phyloP scores from a whole-genome alignment of 92 coral and sea anemone genomes.

The Anthopleura xanthogrammica region DNA sequence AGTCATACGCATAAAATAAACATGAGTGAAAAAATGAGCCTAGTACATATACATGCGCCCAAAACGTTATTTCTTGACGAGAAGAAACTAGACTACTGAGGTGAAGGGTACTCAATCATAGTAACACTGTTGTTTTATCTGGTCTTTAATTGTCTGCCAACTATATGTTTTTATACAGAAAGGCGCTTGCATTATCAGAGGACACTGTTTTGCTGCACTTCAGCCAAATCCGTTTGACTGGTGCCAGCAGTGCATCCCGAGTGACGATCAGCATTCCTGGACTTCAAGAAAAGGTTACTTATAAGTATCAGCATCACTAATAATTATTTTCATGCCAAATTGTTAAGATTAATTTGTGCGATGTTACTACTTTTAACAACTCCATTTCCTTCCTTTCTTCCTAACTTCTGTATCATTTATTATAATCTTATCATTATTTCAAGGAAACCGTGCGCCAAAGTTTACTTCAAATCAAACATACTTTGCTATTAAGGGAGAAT shows the following conservation, averaged over 20 bases:
- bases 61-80: no score
- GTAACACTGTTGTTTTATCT: background rate
- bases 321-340: no score
- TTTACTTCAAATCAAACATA: constrained; percentile 10
- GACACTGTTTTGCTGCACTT: constrained; percentile 49
- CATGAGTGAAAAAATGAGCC: no score
- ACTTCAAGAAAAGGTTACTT: constrained; percentile 37
- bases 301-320: no score
- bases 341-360: background rate
- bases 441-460: constrained; percentile 42
- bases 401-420: background rate
- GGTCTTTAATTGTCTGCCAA: background rate
- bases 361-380: background rate
- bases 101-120: no score
- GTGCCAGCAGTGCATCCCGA: constrained; percentile 57
- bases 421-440: background rate
- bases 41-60: no score
- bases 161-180: background rate
- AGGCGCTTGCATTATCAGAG: constrained; percentile 31
- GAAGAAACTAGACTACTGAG: no score
- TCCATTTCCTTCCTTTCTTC: no score
- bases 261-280: constrained; percentile 30
- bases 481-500: constrained; percentile 27
- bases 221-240: constrained; percentile 48
- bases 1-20: no score